phyloP scores from a whole-genome alignment of 2,888 invertebrate species.

The Hypomecis punctinalis region DNA sequence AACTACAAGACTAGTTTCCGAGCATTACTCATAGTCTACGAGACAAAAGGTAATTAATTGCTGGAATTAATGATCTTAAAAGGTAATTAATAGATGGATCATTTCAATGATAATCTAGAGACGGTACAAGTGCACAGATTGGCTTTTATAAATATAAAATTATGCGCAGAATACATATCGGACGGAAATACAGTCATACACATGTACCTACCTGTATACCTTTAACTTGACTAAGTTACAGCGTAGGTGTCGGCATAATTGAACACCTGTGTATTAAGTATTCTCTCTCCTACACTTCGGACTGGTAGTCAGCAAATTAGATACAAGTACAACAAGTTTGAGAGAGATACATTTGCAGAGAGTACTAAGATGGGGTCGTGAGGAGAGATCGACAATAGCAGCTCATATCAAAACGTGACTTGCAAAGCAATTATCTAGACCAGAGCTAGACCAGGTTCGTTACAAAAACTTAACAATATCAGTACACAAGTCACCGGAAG shows the following conservation, averaged over 20 bases:
- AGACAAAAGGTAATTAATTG: conserved; percentile 34
- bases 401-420: conserved; percentile 30
- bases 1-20: conserved; percentile 58
- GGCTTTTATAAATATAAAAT: not conserved
- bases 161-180: not conserved
- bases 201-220: conserved; percentile 49
- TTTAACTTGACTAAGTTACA: conserved; percentile 47
- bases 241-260: conserved; percentile 50
- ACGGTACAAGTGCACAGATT: not conserved
- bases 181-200: no score
- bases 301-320: not conserved
- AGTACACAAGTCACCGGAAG: conserved; percentile 4
- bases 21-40: conserved; percentile 52
- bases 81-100: no score
- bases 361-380: conserved; percentile 12
- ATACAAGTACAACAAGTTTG: not conserved
- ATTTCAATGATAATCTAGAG: no score
- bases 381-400: conserved; percentile 16
- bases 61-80: conserved; percentile 5
- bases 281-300: conserved; percentile 19
- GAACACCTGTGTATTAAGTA: conserved; percentile 54
- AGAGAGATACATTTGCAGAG: not conserved
- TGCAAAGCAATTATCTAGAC: conserved; percentile 13
- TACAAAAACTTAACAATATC: conserved; percentile 22
- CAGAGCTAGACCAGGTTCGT: conserved; percentile 24